Base-by-base conservation (phyloP, 2,888 invertebrate genomes). In the Iselma pallidipennis region DNA sequence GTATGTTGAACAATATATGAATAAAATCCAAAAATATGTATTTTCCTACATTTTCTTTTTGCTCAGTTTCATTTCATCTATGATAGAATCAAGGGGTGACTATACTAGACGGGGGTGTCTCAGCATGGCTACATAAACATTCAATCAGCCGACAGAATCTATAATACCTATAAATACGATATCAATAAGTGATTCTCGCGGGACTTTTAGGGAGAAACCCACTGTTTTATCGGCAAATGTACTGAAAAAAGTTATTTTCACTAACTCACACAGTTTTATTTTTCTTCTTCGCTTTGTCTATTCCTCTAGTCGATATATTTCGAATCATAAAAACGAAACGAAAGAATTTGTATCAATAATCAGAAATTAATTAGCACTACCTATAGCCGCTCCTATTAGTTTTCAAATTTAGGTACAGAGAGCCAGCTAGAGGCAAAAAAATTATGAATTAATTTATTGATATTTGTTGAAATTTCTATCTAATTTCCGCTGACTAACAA, bases 141-240 rank as follows among this genome's bases (percentile, higher is more conserved):
- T 79, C 79, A 79, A 79, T 79, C 79, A 78, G 76, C 76, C 78
- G 76, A 75, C 76, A 71, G 66, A 69, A 71, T 71, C 71, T 71
- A 66, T 81, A 81, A 80, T 80, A 80, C 79, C 81, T 80, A 81
- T 81, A 81, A 81, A 81, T 81, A 79, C 76, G 77, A 76, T 79
- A 80, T 81, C 80, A 81, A 81, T 81, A 81, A 81, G 78, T 72
- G 73, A 76, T 72, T 76, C 79, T 75, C 77, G 72, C 70, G 78
- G 76, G 79, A 75, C 73, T 75, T 74, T 73, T 70, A 66, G 71
- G 64, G 71, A 68, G 69, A 68, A 69, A 72, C 72, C 72, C 72
- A 75, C 76, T 75, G 75, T 78, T 80, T 81, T 80, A 80, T 79
- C 78, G 78, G 70, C 65, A 80, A 80, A 80, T 80, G 78, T 79